These are phyloP conservation scores for Eira barbara DNA, from an alignment of 2,113 vertebrate genomes.

Conservation along the genomic window DNA sequence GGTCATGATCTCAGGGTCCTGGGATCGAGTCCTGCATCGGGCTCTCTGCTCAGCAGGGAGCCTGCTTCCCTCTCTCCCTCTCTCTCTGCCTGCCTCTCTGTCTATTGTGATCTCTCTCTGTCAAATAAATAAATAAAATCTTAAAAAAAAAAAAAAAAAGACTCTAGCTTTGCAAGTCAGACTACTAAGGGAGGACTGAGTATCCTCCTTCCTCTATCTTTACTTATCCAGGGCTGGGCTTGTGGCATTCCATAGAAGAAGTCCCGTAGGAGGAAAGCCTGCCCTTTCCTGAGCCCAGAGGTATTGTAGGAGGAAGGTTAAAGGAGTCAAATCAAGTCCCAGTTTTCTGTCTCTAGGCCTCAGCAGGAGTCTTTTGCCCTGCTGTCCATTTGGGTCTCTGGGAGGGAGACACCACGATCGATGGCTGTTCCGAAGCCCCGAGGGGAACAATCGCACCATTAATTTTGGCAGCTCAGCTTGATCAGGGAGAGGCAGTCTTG, in stretches of 20 bases:
- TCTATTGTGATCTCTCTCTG: too few species aligned
- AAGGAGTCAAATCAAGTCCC: not conserved
- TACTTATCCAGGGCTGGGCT: not conserved
- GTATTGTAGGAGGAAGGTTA: not conserved
- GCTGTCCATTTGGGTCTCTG: not conserved
- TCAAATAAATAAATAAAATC: too few species aligned
- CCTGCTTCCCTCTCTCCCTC: too few species aligned
- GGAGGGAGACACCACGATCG: not conserved
- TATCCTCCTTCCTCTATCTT: not conserved
- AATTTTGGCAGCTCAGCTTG: not conserved
- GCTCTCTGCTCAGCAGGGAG: too few species aligned
- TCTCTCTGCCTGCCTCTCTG: too few species aligned
- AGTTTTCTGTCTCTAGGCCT: not conserved
- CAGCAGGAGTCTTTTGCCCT: not conserved
- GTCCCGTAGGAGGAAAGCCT: not conserved
- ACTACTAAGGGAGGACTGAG: not conserved
- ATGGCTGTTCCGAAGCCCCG: not conserved
- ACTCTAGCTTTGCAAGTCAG: not conserved
- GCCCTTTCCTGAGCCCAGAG: not conserved
- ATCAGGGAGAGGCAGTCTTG: not conserved
- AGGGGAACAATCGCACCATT: not conserved
- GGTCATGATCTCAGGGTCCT: too few species aligned
- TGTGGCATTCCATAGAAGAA: not conserved
- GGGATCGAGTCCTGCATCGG: too few species aligned
- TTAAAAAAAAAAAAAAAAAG: too few species aligned